phyloP scores from a whole-genome alignment of 2,797 vertebrate species.

The Paguma larvata region DNA sequence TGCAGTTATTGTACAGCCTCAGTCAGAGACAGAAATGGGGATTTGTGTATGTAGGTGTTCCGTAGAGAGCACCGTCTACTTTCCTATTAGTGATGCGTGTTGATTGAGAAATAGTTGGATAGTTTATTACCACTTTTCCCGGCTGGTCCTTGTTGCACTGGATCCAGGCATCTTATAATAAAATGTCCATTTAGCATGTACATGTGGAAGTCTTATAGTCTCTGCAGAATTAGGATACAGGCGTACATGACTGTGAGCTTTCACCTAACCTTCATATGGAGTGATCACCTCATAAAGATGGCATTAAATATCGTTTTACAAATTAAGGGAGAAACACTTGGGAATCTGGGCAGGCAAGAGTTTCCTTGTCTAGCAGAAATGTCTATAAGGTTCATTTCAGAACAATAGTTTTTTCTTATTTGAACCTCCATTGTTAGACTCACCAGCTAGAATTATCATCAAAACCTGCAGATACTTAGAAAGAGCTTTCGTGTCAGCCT shows the following conservation, averaged over 20 bases:
- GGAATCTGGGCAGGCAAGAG: not conserved
- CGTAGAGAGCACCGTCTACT: not conserved
- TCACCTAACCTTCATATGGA: not conserved
- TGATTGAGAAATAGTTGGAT: not conserved
- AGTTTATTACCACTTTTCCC: not conserved
- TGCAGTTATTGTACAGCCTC: not conserved
- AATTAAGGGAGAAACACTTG: not conserved
- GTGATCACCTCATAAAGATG: not conserved
- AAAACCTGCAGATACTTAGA: not conserved
- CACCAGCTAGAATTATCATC: not conserved
- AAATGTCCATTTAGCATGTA: not conserved
- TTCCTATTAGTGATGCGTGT: not conserved
- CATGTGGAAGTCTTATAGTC: not conserved
- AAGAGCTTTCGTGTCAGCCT: not conserved
- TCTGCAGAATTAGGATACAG: not conserved
- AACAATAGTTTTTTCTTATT: not conserved
- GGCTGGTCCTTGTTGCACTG: not conserved
- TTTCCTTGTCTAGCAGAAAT: slow-evolving; percentile 35
- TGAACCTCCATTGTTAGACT: not conserved
- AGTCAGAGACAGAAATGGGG: not conserved
- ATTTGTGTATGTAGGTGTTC: not conserved
- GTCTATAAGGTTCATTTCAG: slow-evolving; percentile 22
- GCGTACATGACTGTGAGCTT: not conserved
- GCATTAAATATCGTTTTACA: not conserved
- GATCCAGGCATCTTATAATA: not conserved